Evolutionary conservation across 1,140 invertebrate genomes (phyloP), one percentile per base, ranked within the genome.

Genomic region (Trypoxylus dichotomus): DNA sequence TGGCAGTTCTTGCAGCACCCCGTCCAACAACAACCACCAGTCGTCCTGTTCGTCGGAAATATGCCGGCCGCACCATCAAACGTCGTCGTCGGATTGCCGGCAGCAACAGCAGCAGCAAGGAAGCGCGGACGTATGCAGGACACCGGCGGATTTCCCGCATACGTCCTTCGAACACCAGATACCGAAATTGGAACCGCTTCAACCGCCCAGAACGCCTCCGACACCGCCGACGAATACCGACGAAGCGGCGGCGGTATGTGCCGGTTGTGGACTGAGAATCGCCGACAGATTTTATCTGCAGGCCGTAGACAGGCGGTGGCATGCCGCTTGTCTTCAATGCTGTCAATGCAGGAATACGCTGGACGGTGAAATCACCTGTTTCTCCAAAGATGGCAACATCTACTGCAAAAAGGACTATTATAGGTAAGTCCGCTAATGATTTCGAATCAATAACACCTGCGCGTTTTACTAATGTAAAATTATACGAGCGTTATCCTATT

Each of bases 331-430:
- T 86, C 89, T 98, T 25, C 93, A 96, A 85, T 99, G 97, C 87
- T 94, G 92, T 83, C 94, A 96, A 84, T 99, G 97, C 88, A 92
- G 94, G 82, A 91, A 95, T 84, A 92, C 93, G 10, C 91, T 98
- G 72, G 96, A 97, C 86, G 92, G 94, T 5, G 95, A 98, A 87
- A 91, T 95, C 82, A 96, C 96, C 75, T 98, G 97, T 88, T 99
- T 97, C 87, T 93, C 95, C 72, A 90, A 95, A 79, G 96, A 98
- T 85, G 96, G 96, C 79, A 95, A 95, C 85, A 98, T 98, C 82
- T 98, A 96, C 88, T 98, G 97, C 91, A 97, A 97, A 87, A 96
- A 97, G 84, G 97, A 99, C 87, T 98, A 98, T 88, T 96, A 97
- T 90, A 94, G 96, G 97, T 98, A 86, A 93, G 93, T 89, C n/a